Percentiles rank a stretch among this genome's conserved stretches.
These are phyloP conservation scores for Catamblyrhynchus diadema DNA, from an alignment of 2,797 vertebrate species.

Conservation along the genomic window DNA sequence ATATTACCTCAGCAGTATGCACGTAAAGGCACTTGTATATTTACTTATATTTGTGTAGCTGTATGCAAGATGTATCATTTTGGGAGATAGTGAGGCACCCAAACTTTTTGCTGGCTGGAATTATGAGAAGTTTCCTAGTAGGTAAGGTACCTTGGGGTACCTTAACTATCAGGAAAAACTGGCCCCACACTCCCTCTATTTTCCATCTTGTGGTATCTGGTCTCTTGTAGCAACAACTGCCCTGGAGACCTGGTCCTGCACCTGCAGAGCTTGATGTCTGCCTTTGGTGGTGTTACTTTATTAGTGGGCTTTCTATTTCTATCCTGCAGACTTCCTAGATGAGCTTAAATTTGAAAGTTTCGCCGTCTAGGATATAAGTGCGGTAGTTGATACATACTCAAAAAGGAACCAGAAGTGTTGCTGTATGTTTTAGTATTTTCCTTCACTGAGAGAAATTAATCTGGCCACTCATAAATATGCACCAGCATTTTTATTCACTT, in stretches of 20 bases:
- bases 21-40: background rate
- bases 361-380: background rate
- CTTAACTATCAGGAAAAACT: background rate
- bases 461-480: background rate
- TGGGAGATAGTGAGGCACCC: background rate
- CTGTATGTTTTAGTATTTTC: background rate
- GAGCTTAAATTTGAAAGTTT: background rate
- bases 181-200: fast-evolving
- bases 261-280: background rate
- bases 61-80: background rate
- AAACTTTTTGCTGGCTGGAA: background rate
- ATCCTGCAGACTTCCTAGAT: background rate
- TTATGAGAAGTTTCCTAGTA: background rate
- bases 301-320: background rate
- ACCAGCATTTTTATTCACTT: background rate
- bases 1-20: background rate
- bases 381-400: background rate
- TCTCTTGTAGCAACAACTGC: background rate
- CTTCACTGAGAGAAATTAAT: background rate
- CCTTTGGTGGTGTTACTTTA: background rate
- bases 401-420: background rate
- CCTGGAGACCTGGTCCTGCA: background rate
- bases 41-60: background rate
- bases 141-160: background rate
- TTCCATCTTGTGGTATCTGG: background rate